A percentile compares a stretch with the other conserved stretches of the same genome.
Conservation (phyloP, 2,888 invertebrate species). For the Nephrocerus scutellatus region DNA sequence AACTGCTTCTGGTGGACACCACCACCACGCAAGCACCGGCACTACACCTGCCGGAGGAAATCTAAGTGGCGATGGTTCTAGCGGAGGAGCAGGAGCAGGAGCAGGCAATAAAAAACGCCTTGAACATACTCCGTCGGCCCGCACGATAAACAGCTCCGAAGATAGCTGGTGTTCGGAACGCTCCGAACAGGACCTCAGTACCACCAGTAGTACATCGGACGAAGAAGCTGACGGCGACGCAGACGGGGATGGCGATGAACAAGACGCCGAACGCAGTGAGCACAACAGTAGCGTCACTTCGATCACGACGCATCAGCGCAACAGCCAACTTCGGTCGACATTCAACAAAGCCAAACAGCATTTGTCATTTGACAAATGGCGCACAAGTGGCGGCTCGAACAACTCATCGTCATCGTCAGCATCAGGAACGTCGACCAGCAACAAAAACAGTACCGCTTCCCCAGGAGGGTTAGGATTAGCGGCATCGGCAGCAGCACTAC, state of each 20-base stretch:
- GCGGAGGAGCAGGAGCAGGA: slow-evolving; percentile 46
- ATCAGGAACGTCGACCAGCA: no score
- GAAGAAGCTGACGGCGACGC: slow-evolving; percentile 46
- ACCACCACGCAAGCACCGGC: slow-evolving; percentile 22
- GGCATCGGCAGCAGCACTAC: slow-evolving; percentile 25
- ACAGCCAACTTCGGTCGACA: slow-evolving; percentile 71
- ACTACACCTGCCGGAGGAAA: slow-evolving; percentile 44
- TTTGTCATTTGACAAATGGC: slow-evolving; percentile 68
- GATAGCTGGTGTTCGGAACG: slow-evolving; percentile 57
- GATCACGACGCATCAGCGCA: slow-evolving; percentile 52
- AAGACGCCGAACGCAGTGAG: slow-evolving; percentile 35
- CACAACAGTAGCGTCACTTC: slow-evolving; percentile 42
- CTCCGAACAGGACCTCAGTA: slow-evolving; percentile 24
- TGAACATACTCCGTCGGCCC: slow-evolving; percentile 34
- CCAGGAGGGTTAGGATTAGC: no score
- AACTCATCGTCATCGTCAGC: no score
- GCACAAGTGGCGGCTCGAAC: slow-evolving; percentile 52
- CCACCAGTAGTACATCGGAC: slow-evolving; percentile 5
- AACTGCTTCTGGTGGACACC: slow-evolving; percentile 12
- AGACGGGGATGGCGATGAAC: slow-evolving; percentile 59
- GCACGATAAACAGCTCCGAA: slow-evolving; percentile 50
- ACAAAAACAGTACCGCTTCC: slow-evolving; percentile 16
- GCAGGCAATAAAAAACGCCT: slow-evolving; percentile 26
- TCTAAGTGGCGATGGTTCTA: slow-evolving; percentile 40
- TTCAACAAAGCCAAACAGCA: slow-evolving; percentile 74